Percentiles rank a stretch among this genome's conserved stretches.
Conservation (phyloP, 2,797 vertebrate genomes). For the Siniperca undulata region DNA sequence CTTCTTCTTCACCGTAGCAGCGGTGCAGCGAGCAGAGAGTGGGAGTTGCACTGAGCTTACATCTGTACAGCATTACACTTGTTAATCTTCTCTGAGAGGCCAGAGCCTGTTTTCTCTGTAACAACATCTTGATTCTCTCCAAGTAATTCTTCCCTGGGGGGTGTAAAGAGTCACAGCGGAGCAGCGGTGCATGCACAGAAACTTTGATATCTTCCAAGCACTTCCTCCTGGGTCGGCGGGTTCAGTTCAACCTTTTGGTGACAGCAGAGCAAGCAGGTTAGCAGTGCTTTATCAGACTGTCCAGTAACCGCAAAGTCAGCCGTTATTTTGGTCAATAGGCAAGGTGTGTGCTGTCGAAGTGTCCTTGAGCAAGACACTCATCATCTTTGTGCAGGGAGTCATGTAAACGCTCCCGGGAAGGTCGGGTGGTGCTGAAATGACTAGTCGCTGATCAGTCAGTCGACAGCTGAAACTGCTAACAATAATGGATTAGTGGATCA, state of each 20-base stretch:
- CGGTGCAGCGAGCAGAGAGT: conserved; percentile 28
- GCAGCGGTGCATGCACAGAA: conserved; percentile 19
- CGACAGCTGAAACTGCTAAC: neutral
- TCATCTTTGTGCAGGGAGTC: neutral
- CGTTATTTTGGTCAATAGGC: neutral
- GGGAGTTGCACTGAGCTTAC: conserved; percentile 42
- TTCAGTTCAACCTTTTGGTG: neutral
- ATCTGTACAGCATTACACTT: conserved; percentile 68
- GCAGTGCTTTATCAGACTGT: neutral
- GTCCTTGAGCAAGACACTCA: neutral
- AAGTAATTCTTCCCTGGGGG: conserved; percentile 43
- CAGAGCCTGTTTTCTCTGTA: conserved; percentile 50
- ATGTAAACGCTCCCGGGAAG: neutral
- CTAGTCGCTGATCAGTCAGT: neutral
- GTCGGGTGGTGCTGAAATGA: neutral
- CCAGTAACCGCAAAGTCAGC: neutral
- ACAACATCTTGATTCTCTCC: conserved; percentile 64
- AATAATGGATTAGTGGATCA: neutral
- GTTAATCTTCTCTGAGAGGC: conserved; percentile 53
- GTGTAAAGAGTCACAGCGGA: conserved; percentile 20
- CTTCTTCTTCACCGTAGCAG: conserved; percentile 1
- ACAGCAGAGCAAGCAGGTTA: neutral
- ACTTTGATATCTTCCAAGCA: conserved; percentile 43
- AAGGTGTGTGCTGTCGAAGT: neutral
- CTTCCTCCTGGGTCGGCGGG: conserved; percentile 24